Conservation (phyloP, 2,113 vertebrate genomes). For the Apaloderma vittatum region DNA sequence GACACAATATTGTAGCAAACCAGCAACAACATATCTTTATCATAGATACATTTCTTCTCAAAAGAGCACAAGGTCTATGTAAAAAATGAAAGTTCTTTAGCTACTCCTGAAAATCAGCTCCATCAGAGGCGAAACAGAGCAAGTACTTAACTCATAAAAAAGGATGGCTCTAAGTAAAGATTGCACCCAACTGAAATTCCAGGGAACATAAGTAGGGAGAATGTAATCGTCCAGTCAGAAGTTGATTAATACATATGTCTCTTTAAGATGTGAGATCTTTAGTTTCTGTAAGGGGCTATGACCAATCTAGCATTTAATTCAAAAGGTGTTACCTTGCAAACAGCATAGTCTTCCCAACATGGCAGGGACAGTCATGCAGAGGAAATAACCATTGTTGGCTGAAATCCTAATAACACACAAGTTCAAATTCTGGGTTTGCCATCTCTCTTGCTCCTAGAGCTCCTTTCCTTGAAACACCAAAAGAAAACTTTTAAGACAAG, state of each 20-base stretch:
- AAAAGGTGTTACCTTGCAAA: background rate
- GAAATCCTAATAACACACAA: background rate
- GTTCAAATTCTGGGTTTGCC: background rate
- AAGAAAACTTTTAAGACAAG: background rate
- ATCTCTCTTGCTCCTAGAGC: background rate
- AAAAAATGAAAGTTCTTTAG: background rate
- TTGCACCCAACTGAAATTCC: slow-evolving; percentile 19
- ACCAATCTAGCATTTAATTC: background rate
- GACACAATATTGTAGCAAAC: background rate
- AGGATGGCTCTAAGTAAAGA: background rate
- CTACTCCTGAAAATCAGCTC: background rate
- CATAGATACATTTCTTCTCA: background rate
- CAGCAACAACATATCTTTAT: background rate
- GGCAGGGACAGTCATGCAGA: background rate
- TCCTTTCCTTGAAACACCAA: background rate
- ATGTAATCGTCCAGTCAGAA: background rate
- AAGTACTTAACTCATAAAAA: slow-evolving; percentile 8
- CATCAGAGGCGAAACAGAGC: slow-evolving; percentile 15
- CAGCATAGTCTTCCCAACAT: background rate
- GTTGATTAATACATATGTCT: background rate
- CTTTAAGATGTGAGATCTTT: background rate
- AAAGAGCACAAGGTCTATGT: background rate
- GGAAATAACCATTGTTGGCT: background rate
- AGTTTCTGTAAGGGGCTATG: background rate
- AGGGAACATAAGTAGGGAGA: background rate